phyloP scores from a whole-genome alignment of 2,888 invertebrate species.

The Polylopha cassiicola region DNA sequence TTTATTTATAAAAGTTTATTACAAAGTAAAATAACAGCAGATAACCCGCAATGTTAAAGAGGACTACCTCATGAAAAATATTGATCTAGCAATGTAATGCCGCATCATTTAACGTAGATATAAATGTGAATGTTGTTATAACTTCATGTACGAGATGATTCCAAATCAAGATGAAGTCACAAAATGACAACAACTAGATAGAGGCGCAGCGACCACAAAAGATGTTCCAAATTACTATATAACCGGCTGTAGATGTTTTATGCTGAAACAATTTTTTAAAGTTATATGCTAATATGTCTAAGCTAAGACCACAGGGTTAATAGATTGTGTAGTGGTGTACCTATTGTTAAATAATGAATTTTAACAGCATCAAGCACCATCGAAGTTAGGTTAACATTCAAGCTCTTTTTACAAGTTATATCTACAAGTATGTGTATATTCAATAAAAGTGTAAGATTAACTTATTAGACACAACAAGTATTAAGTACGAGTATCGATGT shows the following conservation, averaged over 20 bases:
- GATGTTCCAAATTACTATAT: conserved; percentile 46
- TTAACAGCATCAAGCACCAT: conserved; percentile 12
- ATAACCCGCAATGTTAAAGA: conserved; percentile 27
- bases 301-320: conserved; percentile 18
- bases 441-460: neutral
- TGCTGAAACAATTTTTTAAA: conserved; percentile 74
- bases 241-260: conserved; percentile 54
- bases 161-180: conserved; percentile 15
- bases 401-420: conserved; percentile 16
- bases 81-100: conserved; percentile 13
- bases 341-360: conserved; percentile 2
- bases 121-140: conserved; percentile 10
- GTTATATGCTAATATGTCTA: conserved; percentile 49
- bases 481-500: conserved; percentile 1
- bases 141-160: conserved; percentile 14
- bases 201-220: conserved; percentile 28
- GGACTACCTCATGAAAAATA: conserved; percentile 19
- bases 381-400: conserved; percentile 3
- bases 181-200: conserved; percentile 22
- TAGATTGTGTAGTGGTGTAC: conserved; percentile 9
- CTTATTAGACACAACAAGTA: conserved; percentile 2
- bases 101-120: conserved; percentile 7
- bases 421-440: conserved; percentile 7
- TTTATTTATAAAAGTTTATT: conserved; percentile 65
- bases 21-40: conserved; percentile 42